A percentile compares a stretch with the other conserved stretches of the same genome.
Conservation (phyloP, 2,113 vertebrate genomes). For the Garra rufa region DNA sequence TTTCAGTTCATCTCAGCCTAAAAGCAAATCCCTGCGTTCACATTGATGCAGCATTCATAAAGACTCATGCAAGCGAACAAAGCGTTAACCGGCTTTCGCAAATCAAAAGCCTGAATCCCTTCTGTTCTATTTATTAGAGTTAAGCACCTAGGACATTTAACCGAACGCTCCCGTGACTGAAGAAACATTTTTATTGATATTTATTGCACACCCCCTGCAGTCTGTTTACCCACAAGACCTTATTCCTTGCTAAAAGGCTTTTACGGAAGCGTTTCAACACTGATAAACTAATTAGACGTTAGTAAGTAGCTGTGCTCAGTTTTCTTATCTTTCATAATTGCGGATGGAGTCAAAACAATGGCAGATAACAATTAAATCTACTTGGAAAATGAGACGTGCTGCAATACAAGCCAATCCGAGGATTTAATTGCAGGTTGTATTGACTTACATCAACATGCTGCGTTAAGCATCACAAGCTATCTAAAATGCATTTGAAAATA, state of each 20-base stretch:
- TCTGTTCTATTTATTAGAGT: slow-evolving; percentile 21
- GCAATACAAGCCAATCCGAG: not conserved
- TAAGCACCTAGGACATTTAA: slow-evolving; percentile 14
- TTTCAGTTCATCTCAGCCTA: not conserved
- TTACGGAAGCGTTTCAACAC: not conserved
- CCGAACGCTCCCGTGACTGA: not conserved
- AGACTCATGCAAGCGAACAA: slow-evolving; percentile 1
- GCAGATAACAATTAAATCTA: slow-evolving; percentile 4
- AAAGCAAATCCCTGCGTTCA: not conserved
- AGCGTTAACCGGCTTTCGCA: not conserved
- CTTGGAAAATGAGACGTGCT: not conserved
- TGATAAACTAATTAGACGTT: slow-evolving; percentile 8
- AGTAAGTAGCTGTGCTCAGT: not conserved
- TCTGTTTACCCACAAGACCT: slow-evolving; percentile 13
- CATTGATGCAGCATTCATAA: not conserved
- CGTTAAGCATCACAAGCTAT: not conserved
- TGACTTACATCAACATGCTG: not conserved
- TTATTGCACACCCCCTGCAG: slow-evolving; percentile 15
- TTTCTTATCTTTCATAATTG: not conserved
- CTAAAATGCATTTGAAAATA: not conserved
- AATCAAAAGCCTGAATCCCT: not conserved
- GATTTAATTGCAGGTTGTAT: not conserved
- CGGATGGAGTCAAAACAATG: slow-evolving; percentile 8
- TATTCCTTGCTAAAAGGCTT: slow-evolving; percentile 1
- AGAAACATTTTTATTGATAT: not conserved